Conservation (phyloP, 1,140 invertebrate genomes). For the Tribolium madens region DNA sequence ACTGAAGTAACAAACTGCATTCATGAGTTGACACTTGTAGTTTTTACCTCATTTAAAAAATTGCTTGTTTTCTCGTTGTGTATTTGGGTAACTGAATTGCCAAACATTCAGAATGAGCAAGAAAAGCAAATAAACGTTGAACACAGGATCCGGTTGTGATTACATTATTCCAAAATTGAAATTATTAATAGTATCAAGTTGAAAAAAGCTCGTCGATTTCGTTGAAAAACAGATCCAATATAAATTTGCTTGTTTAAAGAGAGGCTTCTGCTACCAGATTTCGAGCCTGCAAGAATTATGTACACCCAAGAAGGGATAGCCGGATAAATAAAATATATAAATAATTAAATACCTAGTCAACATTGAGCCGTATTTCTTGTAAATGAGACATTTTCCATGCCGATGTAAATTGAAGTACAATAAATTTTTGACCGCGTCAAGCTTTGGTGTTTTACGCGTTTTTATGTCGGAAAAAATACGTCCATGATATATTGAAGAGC, state of each 20-base stretch:
- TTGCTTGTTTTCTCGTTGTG: neutral
- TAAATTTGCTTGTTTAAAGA: conserved; percentile 38
- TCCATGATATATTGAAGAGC: conserved; percentile 12
- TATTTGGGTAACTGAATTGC: conserved; percentile 5
- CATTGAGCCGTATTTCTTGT: conserved; percentile 19
- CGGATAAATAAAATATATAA: conserved; percentile 46
- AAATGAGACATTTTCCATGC: conserved; percentile 35
- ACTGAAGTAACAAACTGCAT: neutral
- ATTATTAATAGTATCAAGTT: neutral
- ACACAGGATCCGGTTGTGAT: conserved; percentile 3
- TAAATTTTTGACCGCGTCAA: conserved; percentile 16
- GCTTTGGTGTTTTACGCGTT: neutral
- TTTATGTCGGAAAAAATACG: neutral
- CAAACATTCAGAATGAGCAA: neutral
- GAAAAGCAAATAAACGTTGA: conserved; percentile 13
- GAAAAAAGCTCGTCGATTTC: conserved; percentile 9
- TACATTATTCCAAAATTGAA: conserved; percentile 6
- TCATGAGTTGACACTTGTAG: conserved; percentile 2
- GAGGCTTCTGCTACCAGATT: conserved; percentile 19
- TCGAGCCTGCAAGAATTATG: conserved; percentile 40
- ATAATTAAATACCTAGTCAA: conserved; percentile 43
- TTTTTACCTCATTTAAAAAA: conserved; percentile 30
- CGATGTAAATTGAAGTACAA: conserved; percentile 25
- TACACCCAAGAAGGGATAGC: conserved; percentile 39
- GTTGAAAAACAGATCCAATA: conserved; percentile 13